Conservation (phyloP, 2,113 vertebrate genomes). For the Dendrocopos noguchii region DNA sequence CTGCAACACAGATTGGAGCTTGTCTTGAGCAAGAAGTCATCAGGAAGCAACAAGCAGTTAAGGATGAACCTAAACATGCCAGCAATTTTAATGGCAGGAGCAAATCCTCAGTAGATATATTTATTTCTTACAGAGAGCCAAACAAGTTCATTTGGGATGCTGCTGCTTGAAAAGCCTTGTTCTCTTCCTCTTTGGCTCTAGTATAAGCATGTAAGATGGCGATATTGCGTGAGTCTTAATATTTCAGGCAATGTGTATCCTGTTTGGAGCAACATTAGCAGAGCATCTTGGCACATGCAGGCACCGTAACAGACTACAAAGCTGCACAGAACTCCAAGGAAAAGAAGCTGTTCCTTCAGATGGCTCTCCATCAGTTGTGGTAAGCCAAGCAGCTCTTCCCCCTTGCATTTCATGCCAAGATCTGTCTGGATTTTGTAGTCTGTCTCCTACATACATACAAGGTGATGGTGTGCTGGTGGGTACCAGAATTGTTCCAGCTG, state of each 20-base stretch:
- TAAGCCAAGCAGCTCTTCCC: background rate
- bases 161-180: background rate
- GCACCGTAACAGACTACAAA: background rate
- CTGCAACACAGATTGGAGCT: constrained; percentile 12
- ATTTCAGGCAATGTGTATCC: constrained; percentile 17
- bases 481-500: background rate
- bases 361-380: background rate
- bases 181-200: background rate
- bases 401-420: background rate
- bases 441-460: background rate
- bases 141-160: background rate
- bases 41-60: constrained; percentile 45
- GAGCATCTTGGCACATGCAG: constrained; percentile 18
- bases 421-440: background rate
- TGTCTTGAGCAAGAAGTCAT: constrained; percentile 32
- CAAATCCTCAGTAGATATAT: background rate
- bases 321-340: background rate
- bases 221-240: background rate
- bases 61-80: background rate
- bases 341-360: constrained; percentile 41
- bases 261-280: constrained; percentile 13
- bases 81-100: constrained; percentile 40
- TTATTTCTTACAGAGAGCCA: background rate
- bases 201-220: accelerated
- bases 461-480: background rate